phyloP scores from a whole-genome alignment of 2,113 vertebrate genomes.

The Athene noctua region DNA sequence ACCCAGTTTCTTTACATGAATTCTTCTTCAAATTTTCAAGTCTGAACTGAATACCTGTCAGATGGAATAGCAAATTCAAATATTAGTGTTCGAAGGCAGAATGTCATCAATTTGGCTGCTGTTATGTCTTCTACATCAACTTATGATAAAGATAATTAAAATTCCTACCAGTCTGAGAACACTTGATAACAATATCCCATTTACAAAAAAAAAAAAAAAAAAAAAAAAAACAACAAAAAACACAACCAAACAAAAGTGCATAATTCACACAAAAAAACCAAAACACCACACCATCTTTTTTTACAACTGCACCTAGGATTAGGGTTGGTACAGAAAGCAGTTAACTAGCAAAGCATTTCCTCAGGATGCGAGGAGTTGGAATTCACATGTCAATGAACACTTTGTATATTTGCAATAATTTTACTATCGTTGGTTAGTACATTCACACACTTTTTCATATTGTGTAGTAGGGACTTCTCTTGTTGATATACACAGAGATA shows the following conservation, averaged over 20 bases:
- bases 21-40: not conserved
- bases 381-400: not conserved
- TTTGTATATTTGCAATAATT: not conserved
- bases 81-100: not conserved
- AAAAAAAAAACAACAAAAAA: not conserved
- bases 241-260: not conserved
- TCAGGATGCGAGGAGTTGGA: not conserved
- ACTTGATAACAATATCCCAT: not conserved
- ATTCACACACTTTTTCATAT: not conserved
- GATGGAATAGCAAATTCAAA: not conserved
- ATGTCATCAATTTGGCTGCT: not conserved
- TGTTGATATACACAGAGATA: not conserved
- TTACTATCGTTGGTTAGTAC: not conserved
- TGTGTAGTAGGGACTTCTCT: not conserved
- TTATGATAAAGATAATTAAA: not conserved
- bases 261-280: not conserved
- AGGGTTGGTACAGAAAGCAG: not conserved
- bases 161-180: not conserved
- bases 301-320: not conserved
- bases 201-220: not conserved
- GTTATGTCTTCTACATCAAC: not conserved
- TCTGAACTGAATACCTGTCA: not conserved
- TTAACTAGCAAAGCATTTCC: not conserved
- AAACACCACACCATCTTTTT: not conserved
- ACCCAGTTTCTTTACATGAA: not conserved